Conservation (phyloP, 2,888 invertebrate species). For the Apamea monoglypha region DNA sequence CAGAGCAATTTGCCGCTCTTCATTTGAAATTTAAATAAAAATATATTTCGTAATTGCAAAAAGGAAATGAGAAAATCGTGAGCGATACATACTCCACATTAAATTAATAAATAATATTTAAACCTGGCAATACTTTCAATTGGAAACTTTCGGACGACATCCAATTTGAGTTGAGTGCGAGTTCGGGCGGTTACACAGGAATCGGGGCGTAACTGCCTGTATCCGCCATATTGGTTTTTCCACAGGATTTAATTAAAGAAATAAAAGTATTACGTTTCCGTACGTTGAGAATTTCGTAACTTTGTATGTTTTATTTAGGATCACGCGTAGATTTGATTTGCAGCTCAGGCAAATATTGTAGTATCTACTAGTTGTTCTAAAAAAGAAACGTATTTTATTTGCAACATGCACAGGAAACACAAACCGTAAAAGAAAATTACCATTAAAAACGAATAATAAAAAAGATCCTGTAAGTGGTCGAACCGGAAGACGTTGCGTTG, state of each 20-base stretch:
- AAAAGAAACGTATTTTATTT: no score
- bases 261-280: background rate
- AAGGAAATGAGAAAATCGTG: slow-evolving; percentile 9
- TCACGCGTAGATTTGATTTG: background rate
- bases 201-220: slow-evolving; percentile 26
- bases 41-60: slow-evolving; percentile 2
- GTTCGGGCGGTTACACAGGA: background rate
- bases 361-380: background rate
- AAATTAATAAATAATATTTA: slow-evolving; percentile 20
- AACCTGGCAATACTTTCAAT: slow-evolving; percentile 37
- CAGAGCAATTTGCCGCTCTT: background rate
- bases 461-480: background rate
- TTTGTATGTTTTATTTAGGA: background rate
- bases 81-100: background rate
- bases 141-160: slow-evolving; percentile 32
- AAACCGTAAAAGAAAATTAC: background rate
- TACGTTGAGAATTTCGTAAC: background rate
- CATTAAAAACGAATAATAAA: background rate
- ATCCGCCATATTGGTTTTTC: slow-evolving; percentile 26
- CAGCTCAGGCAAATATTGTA: background rate
- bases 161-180: slow-evolving; percentile 51
- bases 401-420: no score
- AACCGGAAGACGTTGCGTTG: no score
- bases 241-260: slow-evolving; percentile 23
- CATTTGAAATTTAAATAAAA: slow-evolving; percentile 10